Conservation (phyloP, 2,888 invertebrate species). For the Phengaris alcon region DNA sequence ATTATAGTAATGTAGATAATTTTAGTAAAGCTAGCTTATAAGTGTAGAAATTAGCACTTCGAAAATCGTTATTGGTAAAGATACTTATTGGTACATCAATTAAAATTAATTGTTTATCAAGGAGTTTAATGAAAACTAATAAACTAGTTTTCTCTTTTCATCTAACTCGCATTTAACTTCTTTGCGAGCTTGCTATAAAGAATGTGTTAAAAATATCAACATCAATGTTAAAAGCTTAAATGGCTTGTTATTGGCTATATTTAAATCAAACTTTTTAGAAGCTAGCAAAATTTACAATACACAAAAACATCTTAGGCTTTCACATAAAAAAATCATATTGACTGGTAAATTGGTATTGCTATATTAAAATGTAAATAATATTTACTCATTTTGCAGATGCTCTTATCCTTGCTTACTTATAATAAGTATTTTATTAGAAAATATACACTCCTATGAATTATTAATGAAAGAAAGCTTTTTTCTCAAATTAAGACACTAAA, state of each 20-base stretch:
- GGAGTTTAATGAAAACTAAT: neutral
- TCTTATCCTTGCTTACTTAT: conserved; percentile 45
- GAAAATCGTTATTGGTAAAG: neutral
- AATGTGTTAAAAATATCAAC: neutral
- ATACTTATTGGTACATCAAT: neutral
- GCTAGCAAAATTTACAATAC: neutral
- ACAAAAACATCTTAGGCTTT: neutral
- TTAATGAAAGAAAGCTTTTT: too few species aligned
- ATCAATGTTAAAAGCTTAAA: neutral
- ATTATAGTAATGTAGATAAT: neutral
- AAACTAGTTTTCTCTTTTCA: neutral
- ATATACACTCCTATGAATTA: neutral
- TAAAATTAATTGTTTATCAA: neutral
- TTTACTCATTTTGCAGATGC: conserved; percentile 35
- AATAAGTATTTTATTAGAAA: conserved; percentile 26
- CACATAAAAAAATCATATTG: neutral
- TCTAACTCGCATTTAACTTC: neutral
- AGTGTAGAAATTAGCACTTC: neutral
- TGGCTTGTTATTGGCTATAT: neutral
- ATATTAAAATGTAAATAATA: conserved; percentile 24
- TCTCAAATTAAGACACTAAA: too few species aligned
- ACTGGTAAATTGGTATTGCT: conserved; percentile 28
- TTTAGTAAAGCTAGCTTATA: neutral
- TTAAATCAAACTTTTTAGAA: neutral
- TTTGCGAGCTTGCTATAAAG: neutral